These are phyloP conservation scores for Gyps fulvus DNA, from an alignment of 2,113 vertebrate species.

Conservation along the genomic window DNA sequence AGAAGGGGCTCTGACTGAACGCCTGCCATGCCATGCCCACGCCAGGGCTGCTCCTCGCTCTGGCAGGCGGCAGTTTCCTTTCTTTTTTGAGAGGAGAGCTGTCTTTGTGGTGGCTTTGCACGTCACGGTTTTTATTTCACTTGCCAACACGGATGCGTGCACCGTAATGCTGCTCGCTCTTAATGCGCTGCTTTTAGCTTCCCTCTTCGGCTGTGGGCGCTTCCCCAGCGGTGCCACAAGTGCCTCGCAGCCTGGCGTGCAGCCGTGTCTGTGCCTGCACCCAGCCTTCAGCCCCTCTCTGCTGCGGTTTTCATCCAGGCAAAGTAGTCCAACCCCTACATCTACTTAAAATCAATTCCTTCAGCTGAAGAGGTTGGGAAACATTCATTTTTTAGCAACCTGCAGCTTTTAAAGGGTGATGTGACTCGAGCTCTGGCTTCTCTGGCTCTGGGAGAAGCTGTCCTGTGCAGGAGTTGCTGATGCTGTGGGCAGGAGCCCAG, in stretches of 20 bases:
- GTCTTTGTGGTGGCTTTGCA: neutral
- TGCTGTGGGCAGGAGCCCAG: neutral
- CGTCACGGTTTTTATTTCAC: neutral
- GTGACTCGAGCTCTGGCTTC: neutral
- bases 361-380: neutral
- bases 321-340: neutral
- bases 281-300: neutral
- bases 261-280: too few relatives aligned
- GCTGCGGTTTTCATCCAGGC: too few relatives aligned
- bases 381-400: neutral
- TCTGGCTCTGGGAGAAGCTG: neutral
- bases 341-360: neutral
- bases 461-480: neutral
- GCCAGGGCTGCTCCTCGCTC: neutral
- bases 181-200: neutral
- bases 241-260: neutral
- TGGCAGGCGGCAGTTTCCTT: too few relatives aligned
- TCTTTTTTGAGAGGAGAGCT: neutral
- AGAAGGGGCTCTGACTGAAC: neutral
- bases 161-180: neutral
- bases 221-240: neutral
- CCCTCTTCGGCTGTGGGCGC: neutral
- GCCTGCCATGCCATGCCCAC: neutral
- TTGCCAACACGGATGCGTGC: neutral
- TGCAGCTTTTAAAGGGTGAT: neutral